A percentile compares a stretch with the other conserved stretches of the same genome.
phyloP scores from a whole-genome alignment of 2,797 vertebrate species.

The Cuculus canorus region DNA sequence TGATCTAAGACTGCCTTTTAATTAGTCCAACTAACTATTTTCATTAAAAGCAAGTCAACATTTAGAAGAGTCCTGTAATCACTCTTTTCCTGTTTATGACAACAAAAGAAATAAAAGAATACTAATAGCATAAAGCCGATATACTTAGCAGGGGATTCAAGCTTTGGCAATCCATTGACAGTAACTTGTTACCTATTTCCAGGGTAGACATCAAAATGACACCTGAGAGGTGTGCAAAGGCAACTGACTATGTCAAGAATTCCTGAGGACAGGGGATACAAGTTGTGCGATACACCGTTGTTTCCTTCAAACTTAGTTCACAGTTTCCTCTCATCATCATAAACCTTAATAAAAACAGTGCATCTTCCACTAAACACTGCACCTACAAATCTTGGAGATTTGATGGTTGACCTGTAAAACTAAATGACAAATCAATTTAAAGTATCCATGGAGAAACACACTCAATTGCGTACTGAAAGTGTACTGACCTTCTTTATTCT shows the following conservation, averaged over 20 bases:
- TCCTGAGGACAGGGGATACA: background rate
- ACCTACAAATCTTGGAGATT: background rate
- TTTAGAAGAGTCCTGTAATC: background rate
- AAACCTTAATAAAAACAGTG: background rate
- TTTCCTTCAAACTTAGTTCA: background rate
- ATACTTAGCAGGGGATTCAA: background rate
- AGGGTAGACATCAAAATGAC: background rate
- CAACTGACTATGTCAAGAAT: background rate
- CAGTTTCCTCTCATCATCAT: background rate
- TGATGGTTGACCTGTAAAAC: constrained; percentile 12
- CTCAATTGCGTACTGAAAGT: background rate
- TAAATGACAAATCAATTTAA: constrained; percentile 37
- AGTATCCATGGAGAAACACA: background rate
- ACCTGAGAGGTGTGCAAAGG: background rate
- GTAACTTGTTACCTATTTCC: background rate
- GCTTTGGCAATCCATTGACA: background rate
- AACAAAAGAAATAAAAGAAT: background rate
- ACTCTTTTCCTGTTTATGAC: background rate
- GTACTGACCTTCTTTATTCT: constrained; percentile 2
- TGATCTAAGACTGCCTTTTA: background rate
- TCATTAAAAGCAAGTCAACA: background rate
- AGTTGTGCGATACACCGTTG: background rate
- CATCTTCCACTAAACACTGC: background rate
- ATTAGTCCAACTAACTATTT: constrained; percentile 23
- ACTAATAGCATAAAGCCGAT: background rate